Percentiles rank a stretch among this genome's conserved stretches.
Conservation (phyloP, 2,888 invertebrate species). For the Tipula unca region DNA sequence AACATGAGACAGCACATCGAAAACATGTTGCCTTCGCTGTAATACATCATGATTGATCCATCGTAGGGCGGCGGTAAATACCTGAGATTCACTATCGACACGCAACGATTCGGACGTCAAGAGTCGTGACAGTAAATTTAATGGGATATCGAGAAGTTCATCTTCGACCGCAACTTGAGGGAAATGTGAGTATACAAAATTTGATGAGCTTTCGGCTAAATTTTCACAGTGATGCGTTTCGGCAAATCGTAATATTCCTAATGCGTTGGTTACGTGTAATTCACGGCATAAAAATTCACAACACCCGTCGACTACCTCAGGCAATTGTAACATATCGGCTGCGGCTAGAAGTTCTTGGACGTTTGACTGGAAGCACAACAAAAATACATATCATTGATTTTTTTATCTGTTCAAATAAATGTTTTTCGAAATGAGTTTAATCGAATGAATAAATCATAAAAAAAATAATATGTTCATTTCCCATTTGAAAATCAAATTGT, state of each 20-base stretch:
- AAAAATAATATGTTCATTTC: background rate
- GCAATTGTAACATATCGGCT: conserved; percentile 84
- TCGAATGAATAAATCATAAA: background rate
- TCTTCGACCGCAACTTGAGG: conserved; percentile 71
- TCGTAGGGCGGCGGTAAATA: conserved; percentile 74
- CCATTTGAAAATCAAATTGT: background rate
- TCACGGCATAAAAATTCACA: conserved; percentile 77
- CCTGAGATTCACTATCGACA: conserved; percentile 85
- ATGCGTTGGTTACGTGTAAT: conserved; percentile 76
- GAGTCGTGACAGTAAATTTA: conserved; percentile 65
- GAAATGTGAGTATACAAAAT: conserved; percentile 79
- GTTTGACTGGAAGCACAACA: conserved; percentile 46
- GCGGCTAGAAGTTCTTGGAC: conserved; percentile 84
- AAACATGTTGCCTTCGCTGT: conserved; percentile 70
- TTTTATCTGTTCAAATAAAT: background rate
- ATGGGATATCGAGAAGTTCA: conserved; percentile 75
- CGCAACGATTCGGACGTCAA: conserved; percentile 77
- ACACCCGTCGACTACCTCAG: conserved; percentile 75
- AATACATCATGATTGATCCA: conserved; percentile 80
- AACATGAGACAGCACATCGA: conserved; percentile 74
- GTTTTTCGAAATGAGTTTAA: background rate
- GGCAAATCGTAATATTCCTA: conserved; percentile 86
- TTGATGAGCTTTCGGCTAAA: conserved; percentile 65
- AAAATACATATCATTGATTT: background rate
- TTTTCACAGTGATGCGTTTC: conserved; percentile 77